Base-by-base conservation (phyloP, 1,140 invertebrate species). In the Rhyzopertha dominica region DNA sequence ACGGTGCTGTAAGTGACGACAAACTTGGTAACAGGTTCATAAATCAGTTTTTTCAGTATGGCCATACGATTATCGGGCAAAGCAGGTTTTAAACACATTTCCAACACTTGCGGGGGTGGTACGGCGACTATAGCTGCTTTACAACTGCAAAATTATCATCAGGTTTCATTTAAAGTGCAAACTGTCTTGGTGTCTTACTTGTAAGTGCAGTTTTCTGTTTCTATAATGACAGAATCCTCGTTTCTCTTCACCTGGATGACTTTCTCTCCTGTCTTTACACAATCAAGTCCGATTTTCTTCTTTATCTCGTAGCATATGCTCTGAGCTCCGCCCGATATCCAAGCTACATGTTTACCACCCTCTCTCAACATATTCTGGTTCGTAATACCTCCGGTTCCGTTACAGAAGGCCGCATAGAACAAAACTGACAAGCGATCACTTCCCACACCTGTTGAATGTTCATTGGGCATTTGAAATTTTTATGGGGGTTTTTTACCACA, bases 91-190 rank as follows among this genome's bases (percentile, higher is more conserved):
- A 54, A 52, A 14, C 31, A 20, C 12, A 58, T 52, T 13, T 45
- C 36, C 18, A 38, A 13, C 1, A 58, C 25, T 23, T 49, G 34
- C 20, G 22, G n/a, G 4, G 52, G 52, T 0, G 55, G 46, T 34
- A 54, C 22, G 10, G 55, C 40, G n/a, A 49, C 17, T 5, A 58
- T 54, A n/a, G n/a, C n/a, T 10, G 45, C 43, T 29, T 39, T 35
- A 20, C 18, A 20, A 32, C 48, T 38, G 23, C 51, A 53, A 18
- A 32, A 45, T 32, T 10, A 18, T 12, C n/a, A 19, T 12, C 12
- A 20, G 4, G 23, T 24, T 16, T 7, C 28, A 9, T 29, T 13
- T 10, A 29, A 26, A 9, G 9, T 26, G 12, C 5, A 29, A 29
- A 13, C 28, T 5, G 9, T 4, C 12, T 29, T 4, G 16, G 10